Evolutionary conservation across 1,140 invertebrate genomes (phyloP).

Genomic region (Coptotermes formosanus): DNA sequence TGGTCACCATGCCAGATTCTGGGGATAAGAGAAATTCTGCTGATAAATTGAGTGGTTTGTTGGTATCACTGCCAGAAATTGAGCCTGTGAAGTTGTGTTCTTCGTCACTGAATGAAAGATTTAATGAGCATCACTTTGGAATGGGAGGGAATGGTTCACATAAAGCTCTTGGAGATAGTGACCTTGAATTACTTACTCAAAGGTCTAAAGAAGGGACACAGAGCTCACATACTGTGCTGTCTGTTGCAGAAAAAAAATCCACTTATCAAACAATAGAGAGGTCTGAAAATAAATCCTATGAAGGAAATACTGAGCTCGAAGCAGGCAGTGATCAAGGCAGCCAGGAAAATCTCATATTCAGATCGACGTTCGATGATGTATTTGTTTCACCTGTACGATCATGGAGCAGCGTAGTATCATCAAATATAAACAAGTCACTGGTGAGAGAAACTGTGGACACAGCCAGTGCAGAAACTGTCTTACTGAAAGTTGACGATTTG

Average conservation of each 20-base stretch:
- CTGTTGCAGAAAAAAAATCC: not conserved
- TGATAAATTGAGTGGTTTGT: not conserved
- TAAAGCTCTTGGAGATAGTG: not conserved
- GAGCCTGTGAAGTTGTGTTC: not conserved
- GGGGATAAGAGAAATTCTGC: not conserved
- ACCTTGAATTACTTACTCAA: not conserved
- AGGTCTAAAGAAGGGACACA: not conserved
- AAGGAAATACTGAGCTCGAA: not conserved
- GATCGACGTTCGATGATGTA: not conserved
- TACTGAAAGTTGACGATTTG: not conserved
- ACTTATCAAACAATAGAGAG: not conserved
- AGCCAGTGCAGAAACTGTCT: not conserved
- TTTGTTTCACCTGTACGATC: not conserved
- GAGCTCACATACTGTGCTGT: not conserved
- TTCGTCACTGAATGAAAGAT: not conserved
- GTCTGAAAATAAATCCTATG: not conserved
- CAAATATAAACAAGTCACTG: not conserved
- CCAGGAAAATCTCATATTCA: not conserved
- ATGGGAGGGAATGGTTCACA: not conserved
- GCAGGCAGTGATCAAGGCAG: not conserved
- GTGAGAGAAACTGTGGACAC: not conserved
- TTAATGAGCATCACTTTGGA: not conserved
- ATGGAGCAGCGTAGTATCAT: not conserved
- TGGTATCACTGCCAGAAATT: not conserved
- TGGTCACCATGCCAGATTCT: not conserved